phyloP scores from a whole-genome alignment of 2,888 invertebrate genomes.

The Vannuccia rotundouncinata region DNA sequence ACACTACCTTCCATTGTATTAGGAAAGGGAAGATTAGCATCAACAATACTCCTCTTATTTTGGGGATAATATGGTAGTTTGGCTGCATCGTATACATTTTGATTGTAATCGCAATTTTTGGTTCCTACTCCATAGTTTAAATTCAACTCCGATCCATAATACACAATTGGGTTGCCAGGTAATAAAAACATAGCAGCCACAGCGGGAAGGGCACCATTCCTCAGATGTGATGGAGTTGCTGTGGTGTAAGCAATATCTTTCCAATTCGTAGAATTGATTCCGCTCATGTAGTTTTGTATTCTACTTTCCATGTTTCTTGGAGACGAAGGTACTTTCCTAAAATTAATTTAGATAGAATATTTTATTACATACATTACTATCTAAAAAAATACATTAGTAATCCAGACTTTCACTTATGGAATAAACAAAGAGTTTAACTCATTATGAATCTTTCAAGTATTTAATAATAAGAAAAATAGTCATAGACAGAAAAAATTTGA shows the following conservation, averaged over 20 bases:
- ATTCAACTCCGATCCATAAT: not conserved
- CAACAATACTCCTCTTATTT: not conserved
- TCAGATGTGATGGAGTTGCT: not conserved
- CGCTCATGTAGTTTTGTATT: not conserved
- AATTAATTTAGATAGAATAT: not conserved
- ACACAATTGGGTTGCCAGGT: not conserved
- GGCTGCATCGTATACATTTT: not conserved
- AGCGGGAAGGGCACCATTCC: not conserved
- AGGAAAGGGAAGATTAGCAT: not conserved
- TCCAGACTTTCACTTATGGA: too few species aligned
- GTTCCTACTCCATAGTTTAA: constrained; percentile 1
- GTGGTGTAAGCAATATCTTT: not conserved
- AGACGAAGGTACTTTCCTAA: not conserved
- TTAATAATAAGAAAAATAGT: too few species aligned
- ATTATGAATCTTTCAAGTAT: too few species aligned
- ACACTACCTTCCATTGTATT: not conserved
- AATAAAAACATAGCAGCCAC: not conserved
- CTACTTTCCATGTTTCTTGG: not conserved
- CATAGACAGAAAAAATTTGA: too few species aligned
- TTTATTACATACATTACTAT: too few species aligned
- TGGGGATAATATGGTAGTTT: not conserved
- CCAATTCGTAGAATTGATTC: not conserved
- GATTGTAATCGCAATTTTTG: too few species aligned
- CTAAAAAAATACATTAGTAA: too few species aligned
- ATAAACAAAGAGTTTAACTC: too few species aligned